Percentiles rank a stretch among this genome's conserved stretches.
Conservation (phyloP, 2,113 vertebrate genomes). For the Henicopernis longicauda region DNA sequence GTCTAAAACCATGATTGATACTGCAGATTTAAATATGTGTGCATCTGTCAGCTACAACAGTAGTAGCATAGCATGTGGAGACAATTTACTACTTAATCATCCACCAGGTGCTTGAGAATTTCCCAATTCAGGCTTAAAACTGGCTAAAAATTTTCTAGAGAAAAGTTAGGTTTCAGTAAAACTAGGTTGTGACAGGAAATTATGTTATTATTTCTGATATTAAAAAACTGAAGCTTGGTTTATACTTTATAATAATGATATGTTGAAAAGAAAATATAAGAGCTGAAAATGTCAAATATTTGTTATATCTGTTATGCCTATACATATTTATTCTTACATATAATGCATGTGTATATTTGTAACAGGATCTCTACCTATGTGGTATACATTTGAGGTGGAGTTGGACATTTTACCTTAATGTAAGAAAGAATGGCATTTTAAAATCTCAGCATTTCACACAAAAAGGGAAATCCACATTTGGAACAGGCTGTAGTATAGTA, state of each 20-base stretch:
- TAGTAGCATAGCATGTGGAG: neutral
- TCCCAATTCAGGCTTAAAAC: neutral
- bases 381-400: neutral
- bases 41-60: neutral
- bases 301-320: neutral
- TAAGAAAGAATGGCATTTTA: neutral
- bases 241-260: neutral
- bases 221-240: neutral
- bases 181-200: neutral
- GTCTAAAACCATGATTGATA: neutral
- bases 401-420: neutral
- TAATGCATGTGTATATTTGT: neutral
- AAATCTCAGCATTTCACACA: neutral
- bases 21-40: neutral
- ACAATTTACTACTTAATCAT: neutral
- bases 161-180: neutral
- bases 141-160: neutral
- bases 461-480: neutral
- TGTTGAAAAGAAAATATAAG: neutral
- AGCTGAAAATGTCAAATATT: neutral
- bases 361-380: neutral
- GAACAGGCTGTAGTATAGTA: neutral
- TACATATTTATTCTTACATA: neutral
- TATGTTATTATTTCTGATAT: neutral
- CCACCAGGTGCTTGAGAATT: neutral